Conservation (phyloP, 2,113 vertebrate genomes). For the Himantopus leucocephalus region DNA sequence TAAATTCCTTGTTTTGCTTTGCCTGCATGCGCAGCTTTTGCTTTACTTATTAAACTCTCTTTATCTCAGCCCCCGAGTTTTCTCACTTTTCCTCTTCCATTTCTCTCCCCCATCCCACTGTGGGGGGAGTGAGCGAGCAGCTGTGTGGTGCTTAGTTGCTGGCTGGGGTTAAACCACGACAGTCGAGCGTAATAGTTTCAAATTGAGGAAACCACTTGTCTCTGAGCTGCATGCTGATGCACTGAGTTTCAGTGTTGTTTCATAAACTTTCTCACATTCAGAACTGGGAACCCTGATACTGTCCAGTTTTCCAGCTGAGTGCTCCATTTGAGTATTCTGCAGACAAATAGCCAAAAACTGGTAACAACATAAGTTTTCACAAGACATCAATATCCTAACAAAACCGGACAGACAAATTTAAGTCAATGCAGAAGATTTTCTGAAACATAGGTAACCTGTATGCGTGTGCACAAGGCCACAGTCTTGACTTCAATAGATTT, state of each 20-base stretch:
- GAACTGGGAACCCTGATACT: background rate
- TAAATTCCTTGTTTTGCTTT: background rate
- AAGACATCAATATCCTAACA: background rate
- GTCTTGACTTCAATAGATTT: background rate
- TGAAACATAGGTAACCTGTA: background rate
- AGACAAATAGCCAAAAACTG: background rate
- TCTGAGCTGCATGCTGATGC: background rate
- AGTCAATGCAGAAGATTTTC: background rate
- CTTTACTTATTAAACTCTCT: background rate
- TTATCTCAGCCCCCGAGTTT: background rate
- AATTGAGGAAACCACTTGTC: background rate
- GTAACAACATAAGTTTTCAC: background rate
- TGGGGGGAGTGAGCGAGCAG: background rate
- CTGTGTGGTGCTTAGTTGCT: background rate
- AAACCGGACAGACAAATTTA: background rate
- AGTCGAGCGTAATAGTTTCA: background rate
- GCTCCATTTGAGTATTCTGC: background rate
- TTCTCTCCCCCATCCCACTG: background rate
- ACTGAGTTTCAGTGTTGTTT: background rate
- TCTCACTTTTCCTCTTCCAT: background rate
- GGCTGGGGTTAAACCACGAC: background rate
- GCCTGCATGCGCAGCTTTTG: background rate
- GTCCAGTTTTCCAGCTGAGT: background rate
- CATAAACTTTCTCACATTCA: background rate
- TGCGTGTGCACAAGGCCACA: background rate